These are phyloP conservation scores for Benthosema pterotum DNA, from an alignment of 2,797 vertebrate species.

Conservation along the genomic window DNA sequence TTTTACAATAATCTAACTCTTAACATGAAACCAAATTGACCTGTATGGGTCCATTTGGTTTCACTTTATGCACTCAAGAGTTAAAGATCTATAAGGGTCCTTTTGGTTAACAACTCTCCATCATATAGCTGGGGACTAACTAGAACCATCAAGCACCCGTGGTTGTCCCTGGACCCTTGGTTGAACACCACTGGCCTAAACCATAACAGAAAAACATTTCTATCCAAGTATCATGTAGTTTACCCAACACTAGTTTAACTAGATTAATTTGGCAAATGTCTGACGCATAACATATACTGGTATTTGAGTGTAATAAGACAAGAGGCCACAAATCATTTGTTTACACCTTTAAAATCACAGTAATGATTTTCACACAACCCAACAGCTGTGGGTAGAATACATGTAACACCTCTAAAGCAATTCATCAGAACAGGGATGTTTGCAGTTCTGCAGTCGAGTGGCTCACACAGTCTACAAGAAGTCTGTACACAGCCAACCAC, in stretches of 20 bases:
- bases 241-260: background rate
- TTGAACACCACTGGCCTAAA: no score
- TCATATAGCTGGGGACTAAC: no score
- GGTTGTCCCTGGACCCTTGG: no score
- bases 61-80: no score
- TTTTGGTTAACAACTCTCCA: no score
- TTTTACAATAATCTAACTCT: no score
- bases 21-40: no score
- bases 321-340: slow-evolving; percentile 41
- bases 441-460: slow-evolving; percentile 74
- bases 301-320: slow-evolving; percentile 3
- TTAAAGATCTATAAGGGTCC: no score
- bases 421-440: slow-evolving; percentile 86
- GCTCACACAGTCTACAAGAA: slow-evolving; percentile 72
- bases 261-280: background rate
- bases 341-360: slow-evolving; percentile 63
- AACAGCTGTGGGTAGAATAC: slow-evolving; percentile 61
- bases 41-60: no score
- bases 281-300: no score
- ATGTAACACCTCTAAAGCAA: slow-evolving; percentile 81
- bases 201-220: no score
- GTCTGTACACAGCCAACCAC: slow-evolving; percentile 62
- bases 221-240: background rate
- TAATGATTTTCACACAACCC: slow-evolving; percentile 65
- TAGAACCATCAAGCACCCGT: no score